Conservation (phyloP, 2,888 invertebrate species). For the Teinopalpus imperialis region DNA sequence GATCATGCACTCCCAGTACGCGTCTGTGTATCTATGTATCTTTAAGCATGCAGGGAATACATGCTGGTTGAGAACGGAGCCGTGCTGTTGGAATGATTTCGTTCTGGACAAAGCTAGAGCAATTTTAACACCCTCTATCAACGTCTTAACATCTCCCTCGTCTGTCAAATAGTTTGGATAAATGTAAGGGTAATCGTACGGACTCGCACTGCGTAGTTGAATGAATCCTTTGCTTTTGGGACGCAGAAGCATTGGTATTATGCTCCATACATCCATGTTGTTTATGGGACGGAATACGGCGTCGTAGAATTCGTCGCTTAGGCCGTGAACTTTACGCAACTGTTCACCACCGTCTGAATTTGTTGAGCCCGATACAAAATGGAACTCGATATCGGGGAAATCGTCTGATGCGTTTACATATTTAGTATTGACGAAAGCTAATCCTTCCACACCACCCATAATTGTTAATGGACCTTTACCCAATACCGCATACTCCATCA, state of each 20-base stretch:
- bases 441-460: slow-evolving; percentile 93
- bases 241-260: slow-evolving; percentile 91
- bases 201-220: slow-evolving; percentile 90
- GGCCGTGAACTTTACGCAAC: slow-evolving; percentile 89
- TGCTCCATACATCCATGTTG: slow-evolving; percentile 91
- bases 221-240: slow-evolving; percentile 93
- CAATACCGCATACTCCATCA: slow-evolving; percentile 91
- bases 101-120: slow-evolving; percentile 91
- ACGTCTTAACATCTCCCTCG: slow-evolving; percentile 88
- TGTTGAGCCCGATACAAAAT: slow-evolving; percentile 93
- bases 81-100: slow-evolving; percentile 87
- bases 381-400: slow-evolving; percentile 94
- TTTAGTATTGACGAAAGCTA: slow-evolving; percentile 95
- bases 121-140: slow-evolving; percentile 93
- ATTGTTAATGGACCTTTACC: slow-evolving; percentile 93
- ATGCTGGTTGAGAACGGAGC: slow-evolving; percentile 85
- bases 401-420: slow-evolving; percentile 90
- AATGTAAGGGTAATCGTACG: slow-evolving; percentile 93
- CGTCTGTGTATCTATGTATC: slow-evolving; percentile 85
- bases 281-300: slow-evolving; percentile 88
- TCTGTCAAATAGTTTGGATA: slow-evolving; percentile 95
- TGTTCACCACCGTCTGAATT: slow-evolving; percentile 93
- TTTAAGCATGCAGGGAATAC: slow-evolving; percentile 90
- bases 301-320: slow-evolving; percentile 88
- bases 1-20: slow-evolving; percentile 94